Base-by-base conservation (phyloP, 2,888 invertebrate genomes). In the Drosophila suboccidentalis region DNA sequence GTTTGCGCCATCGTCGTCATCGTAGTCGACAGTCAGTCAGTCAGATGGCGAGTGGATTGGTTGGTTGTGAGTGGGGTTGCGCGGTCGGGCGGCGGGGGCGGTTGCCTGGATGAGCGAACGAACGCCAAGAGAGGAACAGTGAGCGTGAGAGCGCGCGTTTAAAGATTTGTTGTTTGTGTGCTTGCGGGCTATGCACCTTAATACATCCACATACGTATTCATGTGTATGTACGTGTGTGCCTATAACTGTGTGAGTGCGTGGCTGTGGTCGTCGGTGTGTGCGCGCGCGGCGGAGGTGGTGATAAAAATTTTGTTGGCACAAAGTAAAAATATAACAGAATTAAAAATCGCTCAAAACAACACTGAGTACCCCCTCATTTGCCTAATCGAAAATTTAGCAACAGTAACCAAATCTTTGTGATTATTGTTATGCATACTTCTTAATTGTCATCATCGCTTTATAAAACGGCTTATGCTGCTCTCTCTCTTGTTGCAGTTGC, bases 271-370 rank as follows among this genome's bases (percentile, higher is more conserved):
- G 17, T 60, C 29, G 46, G 71, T 67, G 39, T 71, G 71, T 71
- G 75, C 69, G 70, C 72, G 75, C 51, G 62, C 38, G 50, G 66
- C 43, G 38, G 67, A 68, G 87, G 79, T 79, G 84, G 77, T 84
- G 80, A 84, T 84, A 84, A 75, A 80, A 68, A 71, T 87, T 86
- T 82, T 86, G 87, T 84, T 84, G 82, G 87, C 87, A 87, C 82
- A 87, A 87, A 84, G 84, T 84, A 85, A 87, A 81, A 85, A 87
- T 82, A 87, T 78, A 87, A 78, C 85, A 80, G 78, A 82, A 71
- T 63, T 66, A 75, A 71, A 75, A 69, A 60, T 68, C 59, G 62
- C 50, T 66, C 75, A 59, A 65, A 75, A 65, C 61, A 62, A 58
- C 41, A 80, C 59, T 63, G 66, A 74, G 58, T 70, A 67, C 60